phyloP scores from a whole-genome alignment of 2,888 invertebrate species.

The Dolichomitus sp. region DNA sequence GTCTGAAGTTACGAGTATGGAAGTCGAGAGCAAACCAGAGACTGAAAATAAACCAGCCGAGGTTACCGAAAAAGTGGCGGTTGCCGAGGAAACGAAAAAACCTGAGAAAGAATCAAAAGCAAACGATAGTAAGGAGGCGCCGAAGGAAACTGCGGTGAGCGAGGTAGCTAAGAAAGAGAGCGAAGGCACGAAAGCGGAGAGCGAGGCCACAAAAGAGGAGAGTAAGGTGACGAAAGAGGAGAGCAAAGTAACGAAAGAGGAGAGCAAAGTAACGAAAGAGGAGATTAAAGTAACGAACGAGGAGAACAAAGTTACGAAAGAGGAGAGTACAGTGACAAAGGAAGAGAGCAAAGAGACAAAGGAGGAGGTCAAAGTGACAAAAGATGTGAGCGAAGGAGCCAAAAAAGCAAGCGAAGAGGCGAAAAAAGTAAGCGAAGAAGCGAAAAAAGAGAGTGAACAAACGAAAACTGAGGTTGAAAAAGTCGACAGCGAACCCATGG shows the following conservation, averaged over 20 bases:
- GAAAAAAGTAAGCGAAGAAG: conserved; percentile 47
- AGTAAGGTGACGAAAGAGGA: conserved; percentile 54
- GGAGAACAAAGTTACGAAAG: conserved; percentile 30
- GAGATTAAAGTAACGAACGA: conserved; percentile 73
- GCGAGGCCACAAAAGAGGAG: conserved; percentile 42
- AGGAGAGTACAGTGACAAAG: conserved; percentile 52
- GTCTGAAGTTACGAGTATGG: conserved; percentile 49
- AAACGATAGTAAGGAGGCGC: conserved; percentile 83
- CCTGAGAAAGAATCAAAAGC: conserved; percentile 74
- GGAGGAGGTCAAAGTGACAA: conserved; percentile 57
- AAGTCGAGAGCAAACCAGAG: conserved; percentile 64
- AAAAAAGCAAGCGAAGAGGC: conserved; percentile 60
- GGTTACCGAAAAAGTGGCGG: conserved; percentile 44
- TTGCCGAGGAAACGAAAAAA: conserved; percentile 52
- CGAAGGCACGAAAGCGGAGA: conserved; percentile 56
- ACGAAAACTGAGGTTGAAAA: conserved; percentile 52
- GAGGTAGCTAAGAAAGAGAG: conserved; percentile 41
- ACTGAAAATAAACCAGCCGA: conserved; percentile 59
- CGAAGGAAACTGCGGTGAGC: conserved; percentile 70
- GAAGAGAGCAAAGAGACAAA: conserved; percentile 47
- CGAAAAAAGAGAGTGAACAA: conserved; percentile 61
- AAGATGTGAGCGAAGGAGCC: conserved; percentile 49
- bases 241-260: conserved; percentile 55
- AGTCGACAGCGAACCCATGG: conserved; percentile 63
- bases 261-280: conserved; percentile 54